A percentile compares a stretch with the other conserved stretches of the same genome.
Conservation (phyloP, 2,797 vertebrate species). For the Salmo trutta region DNA sequence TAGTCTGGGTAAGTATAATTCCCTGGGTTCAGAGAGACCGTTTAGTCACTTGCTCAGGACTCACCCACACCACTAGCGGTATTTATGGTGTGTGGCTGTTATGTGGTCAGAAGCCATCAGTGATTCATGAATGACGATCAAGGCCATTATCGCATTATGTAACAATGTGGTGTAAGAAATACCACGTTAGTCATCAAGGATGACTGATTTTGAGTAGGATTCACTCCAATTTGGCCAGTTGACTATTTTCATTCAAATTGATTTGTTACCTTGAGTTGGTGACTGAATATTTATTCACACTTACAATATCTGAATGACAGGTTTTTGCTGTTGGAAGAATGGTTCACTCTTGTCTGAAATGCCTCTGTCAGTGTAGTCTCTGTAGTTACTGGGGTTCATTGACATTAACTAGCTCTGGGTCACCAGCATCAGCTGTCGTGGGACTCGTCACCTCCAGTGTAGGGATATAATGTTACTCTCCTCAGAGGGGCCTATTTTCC, state of each 20-base stretch:
- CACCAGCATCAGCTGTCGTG: conserved; percentile 38
- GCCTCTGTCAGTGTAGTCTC: not conserved
- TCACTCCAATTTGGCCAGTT: not conserved
- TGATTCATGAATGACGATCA: not conserved
- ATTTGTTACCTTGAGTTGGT: not conserved
- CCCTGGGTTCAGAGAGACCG: too few relatives aligned
- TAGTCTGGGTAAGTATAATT: too few relatives aligned
- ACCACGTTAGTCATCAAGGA: not conserved
- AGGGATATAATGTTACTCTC: conserved; percentile 32
- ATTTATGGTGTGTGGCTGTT: not conserved
- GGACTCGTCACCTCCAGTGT: conserved; percentile 21
- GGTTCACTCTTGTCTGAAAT: not conserved
- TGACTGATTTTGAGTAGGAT: not conserved
- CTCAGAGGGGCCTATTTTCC: not conserved
- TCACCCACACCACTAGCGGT: too few relatives aligned
- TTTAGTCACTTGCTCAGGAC: too few relatives aligned
- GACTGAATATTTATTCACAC: not conserved
- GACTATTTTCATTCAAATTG: not conserved
- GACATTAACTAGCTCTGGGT: conserved; percentile 17
- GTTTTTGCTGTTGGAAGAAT: not conserved
- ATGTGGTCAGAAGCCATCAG: not conserved
- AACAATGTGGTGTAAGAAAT: not conserved
- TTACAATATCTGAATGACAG: not conserved
- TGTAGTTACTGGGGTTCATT: conserved; percentile 6
- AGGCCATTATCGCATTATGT: not conserved